Base-by-base conservation (phyloP, 2,888 invertebrate genomes). In the Sialis fuliginosa region DNA sequence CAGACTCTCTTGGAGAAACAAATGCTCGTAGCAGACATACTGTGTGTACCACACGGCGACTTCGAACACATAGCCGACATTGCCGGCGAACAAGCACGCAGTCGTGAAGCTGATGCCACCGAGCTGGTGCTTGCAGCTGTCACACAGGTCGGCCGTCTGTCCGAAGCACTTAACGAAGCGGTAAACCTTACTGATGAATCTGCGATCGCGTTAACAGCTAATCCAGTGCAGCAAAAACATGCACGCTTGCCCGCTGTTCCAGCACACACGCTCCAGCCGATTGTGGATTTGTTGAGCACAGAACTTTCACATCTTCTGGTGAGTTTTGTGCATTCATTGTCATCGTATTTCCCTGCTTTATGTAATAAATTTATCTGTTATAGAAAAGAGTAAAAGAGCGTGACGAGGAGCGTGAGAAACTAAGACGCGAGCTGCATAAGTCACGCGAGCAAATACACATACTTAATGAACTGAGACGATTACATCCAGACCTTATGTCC, bases 341-440 rank as follows among this genome's bases (percentile, higher is more conserved):
- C 6, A 42, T 43, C 31, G 45, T 5, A 9, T 48, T 42, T 4
- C 22, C 22, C 22, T 22, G 22, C n/a, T 22, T 22, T 22, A 22
- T 22, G 45, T 45, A 31, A 41, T 48, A 31, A 44, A 48, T 49
- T 39, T 48, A 48, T 50, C 50, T 42, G 45, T 58, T 62, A 6
- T 57, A 86, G 85, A 78, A 77, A 63, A 74, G 81, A 57, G 74
- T 84, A 50, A 80, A 78, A 62, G 77, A 79, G 57, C 71, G 79
- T 55, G 85, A 85, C 60, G 81, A 81, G 57, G 86, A 86, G 61
- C 69, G 81, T 48, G 81, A 81, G 57, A 71, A 75, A 55, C 65
- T 85, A 56, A 71, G 84, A 37, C 75, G 76, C 54, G 85, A 86
- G 61, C 66, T 84, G 56, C 76, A 80, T 57, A 73, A 75, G 58